Percentiles rank a stretch among this genome's conserved stretches.
phyloP scores from a whole-genome alignment of 2,888 invertebrate species.

The Orchesellides sinensis region DNA sequence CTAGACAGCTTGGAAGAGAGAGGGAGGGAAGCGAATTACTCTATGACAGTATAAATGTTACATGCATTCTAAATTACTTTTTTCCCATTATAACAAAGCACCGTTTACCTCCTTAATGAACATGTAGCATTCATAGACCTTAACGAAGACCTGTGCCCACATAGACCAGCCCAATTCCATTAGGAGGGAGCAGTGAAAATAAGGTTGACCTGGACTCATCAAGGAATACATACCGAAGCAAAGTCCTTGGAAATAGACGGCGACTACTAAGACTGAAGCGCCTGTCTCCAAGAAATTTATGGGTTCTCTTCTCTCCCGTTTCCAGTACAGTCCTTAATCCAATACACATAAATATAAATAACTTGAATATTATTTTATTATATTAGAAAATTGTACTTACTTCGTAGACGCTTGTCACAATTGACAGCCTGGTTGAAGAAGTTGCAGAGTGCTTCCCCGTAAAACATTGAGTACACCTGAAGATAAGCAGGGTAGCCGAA shows the following conservation, averaged over 20 bases:
- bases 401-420: conserved; percentile 12
- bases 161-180: conserved; percentile 19
- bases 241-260: conserved; percentile 7
- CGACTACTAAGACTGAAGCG: neutral
- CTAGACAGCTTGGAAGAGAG: too few relatives aligned
- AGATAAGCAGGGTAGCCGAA: conserved; percentile 35
- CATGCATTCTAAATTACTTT: too few relatives aligned
- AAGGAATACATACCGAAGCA: conserved; percentile 34
- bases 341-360: too few relatives aligned
- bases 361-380: too few relatives aligned
- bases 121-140: conserved; percentile 40
- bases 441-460: conserved; percentile 14
- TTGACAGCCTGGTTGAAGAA: conserved; percentile 19
- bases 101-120: too few relatives aligned
- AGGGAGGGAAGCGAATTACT: too few relatives aligned
- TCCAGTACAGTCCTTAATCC: neutral
- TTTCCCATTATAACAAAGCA: too few relatives aligned
- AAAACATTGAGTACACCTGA: conserved; percentile 39
- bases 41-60: too few relatives aligned
- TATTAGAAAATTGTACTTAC: too few relatives aligned
- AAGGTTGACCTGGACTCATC: conserved; percentile 14
- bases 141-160: conserved; percentile 23
- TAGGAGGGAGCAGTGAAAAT: conserved; percentile 42
- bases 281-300: conserved; percentile 13
- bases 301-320: neutral